Base-by-base conservation (phyloP, 2,113 vertebrate genomes). In the Mesitornis unicolor region DNA sequence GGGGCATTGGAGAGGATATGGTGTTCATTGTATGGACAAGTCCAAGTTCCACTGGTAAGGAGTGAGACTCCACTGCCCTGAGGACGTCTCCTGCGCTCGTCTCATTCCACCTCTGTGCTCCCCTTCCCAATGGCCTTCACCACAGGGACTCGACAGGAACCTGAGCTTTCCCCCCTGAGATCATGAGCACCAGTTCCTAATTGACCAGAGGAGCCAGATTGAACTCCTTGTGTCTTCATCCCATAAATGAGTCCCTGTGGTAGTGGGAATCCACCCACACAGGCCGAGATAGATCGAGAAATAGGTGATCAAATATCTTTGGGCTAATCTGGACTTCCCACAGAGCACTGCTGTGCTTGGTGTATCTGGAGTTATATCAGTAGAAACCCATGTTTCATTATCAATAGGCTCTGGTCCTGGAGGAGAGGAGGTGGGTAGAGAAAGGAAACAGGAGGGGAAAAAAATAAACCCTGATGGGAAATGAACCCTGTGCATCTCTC, bases 401-500 rank as follows among this genome's bases (percentile, higher is more conserved):
- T 35, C 56, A 84, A 59, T 86, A 71, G 77, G 36, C 56, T 81
- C 60, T 84, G 38, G 59, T 89, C 57, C 57, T 93, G 61, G 40
- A 90, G n/a, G 59, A 53, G 40, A 57, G 43, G 61, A 89, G 21
- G 17, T 59, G 24, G 21, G 56, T 31, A 51, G 8, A 38, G 43
- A 73, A 90, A 25, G 13, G 38, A 94, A 95, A 87, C 36, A 89
- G 60, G 48, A 91, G 57, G 48, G 53, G 3, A 35, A 8, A 59
- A 84, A 76, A 81, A n/a, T n/a, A n/a, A 29, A 17, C 24, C 45
- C 92, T 94, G 76, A 93, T 92, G 88, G 86, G 93, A 93, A 87
- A 81, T 87, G 95, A 96, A 96, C 91, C 91, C 57, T 79, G 53
- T 56, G 71, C 18, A 87, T 75, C 47, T 95, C 88, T 90, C 90